Base-by-base conservation (phyloP, 2,113 vertebrate genomes). In the Hippoglossus stenolepis region DNA sequence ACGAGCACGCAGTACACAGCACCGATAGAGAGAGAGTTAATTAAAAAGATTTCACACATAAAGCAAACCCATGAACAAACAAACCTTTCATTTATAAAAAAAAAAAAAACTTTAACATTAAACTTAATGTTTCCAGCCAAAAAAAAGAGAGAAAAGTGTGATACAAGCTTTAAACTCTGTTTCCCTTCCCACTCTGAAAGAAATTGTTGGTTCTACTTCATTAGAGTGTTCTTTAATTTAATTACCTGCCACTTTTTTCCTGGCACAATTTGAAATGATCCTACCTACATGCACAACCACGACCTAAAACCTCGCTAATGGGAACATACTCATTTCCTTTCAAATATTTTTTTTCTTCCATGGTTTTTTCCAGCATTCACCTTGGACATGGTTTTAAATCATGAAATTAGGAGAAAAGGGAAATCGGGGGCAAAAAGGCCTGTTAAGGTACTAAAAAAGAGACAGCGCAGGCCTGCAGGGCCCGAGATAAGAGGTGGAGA, bases 41-140 rank as follows among this genome's bases (percentile, higher is more conserved):
- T 93, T 91, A 91, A 76, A 81, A 61, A 85, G 82, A 90, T 90
- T 90, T 90, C 85, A 89, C 88, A 85, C 79, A 80, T 51, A 51
- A 51, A 62, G 79, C 83, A 85, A 70, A 87, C 26, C 80, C 18
- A 6, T 8, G 72, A 89, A 92, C 85, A 90, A 90, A 54, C 70
- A 70, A 87, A 87, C 47, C 82, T 82, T 91, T 89, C 70, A 83
- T 81, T 90, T 70, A 53, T 63, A 4, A 58, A 75, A 57, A 59
- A 68, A 84, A 75, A 57, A 59, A 68, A 84, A 28, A 59, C 38
- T 73, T 80, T 59, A 87, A 86, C 85, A 79, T 81, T 80, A 65
- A 60, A 74, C 70, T 83, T 84, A 62, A 77, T 83, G 77, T 89
- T 89, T 85, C 40, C 68, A 87, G 80, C 77, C 67, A 85, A 85